phyloP scores from a whole-genome alignment of 1,140 invertebrate genomes.

The Leptopilina clavipes region DNA sequence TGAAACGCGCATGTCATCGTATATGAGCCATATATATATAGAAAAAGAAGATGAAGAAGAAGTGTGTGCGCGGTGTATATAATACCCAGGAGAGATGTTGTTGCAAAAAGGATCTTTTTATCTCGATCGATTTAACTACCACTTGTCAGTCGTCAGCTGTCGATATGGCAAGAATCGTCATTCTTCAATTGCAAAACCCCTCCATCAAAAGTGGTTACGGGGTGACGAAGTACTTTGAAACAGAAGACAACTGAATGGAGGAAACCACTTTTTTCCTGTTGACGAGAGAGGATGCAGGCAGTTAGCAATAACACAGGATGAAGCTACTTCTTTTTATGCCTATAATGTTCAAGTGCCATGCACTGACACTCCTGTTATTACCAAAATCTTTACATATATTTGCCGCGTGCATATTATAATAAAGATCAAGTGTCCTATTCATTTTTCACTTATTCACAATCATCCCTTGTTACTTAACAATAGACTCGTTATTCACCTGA shows the following conservation, averaged over 20 bases:
- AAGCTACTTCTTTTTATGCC: conserved; percentile 37
- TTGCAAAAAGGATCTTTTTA: not conserved
- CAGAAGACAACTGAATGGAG: conserved; percentile 18
- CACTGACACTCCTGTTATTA: conserved; percentile 46
- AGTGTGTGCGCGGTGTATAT: too few species aligned
- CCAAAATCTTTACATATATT: not conserved
- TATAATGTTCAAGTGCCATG: conserved; percentile 38
- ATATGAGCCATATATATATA: too few species aligned
- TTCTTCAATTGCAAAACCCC: conserved; percentile 24
- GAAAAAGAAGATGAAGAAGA: too few species aligned
- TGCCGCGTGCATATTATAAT: too few species aligned
- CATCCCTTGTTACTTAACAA: not conserved
- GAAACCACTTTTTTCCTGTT: conserved; percentile 28
- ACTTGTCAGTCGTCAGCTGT: conserved; percentile 18
- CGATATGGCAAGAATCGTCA: conserved; percentile 16
- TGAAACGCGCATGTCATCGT: too few species aligned
- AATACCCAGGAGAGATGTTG: too few species aligned
- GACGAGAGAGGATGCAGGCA: not conserved
- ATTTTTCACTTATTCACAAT: not conserved
- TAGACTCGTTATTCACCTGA: not conserved
- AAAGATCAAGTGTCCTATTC: not conserved
- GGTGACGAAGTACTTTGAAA: conserved; percentile 26
- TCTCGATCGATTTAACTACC: conserved; percentile 31
- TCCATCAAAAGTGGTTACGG: conserved; percentile 21
- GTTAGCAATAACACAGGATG: conserved; percentile 30